Base-by-base conservation (phyloP, 2,797 vertebrate species). In the Discoglossus pictus region DNA sequence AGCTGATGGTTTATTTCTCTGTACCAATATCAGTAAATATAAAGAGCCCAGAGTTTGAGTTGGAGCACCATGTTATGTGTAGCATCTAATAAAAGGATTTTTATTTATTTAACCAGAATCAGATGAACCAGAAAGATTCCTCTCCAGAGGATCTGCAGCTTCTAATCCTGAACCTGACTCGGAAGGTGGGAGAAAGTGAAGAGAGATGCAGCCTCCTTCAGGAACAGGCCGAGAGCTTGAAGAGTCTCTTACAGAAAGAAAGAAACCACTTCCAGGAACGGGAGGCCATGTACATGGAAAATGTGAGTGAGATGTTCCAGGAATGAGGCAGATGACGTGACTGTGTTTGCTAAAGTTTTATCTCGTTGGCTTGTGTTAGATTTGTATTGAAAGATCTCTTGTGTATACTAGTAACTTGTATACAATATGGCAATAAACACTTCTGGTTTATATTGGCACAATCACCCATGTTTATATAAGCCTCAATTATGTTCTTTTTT, bases 101-200 rank as follows among this genome's bases (percentile, higher is more conserved):
- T n/a, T n/a, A 7, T 40, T 16, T n/a, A 9, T 24, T 69, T 21
- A 18, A 18, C 4, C 60, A 21, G 82, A 80, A 62, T 27, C 81
- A 91, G 75, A 69, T 75, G 44, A 59, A 73, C 3, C 72, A 74
- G 68, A 86, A 84, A 23, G 48, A 84, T 0, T 80, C 78, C 1
- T 80, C 88, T 0, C 27, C 86, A 43, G 85, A 89, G 76, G 93
- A 92, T 70, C 85, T 93, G 72, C 82, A 92, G 80, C 65, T 87
- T 67, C 76, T 95, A 56, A 83, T 95, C 68, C 88, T 91, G 61
- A 92, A 79, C 62, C 89, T 96, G 50, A 96, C 91, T 53, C 92
- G 75, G 81, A 95, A 93, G 63, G 91, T 96, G 56, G 94, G 85
- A 11, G 92, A 94, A 47, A 87, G 85, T 9, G 93, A 96, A 55